Conservation (phyloP, 2,113 vertebrate genomes). For the Phalacrocorax carbo region DNA sequence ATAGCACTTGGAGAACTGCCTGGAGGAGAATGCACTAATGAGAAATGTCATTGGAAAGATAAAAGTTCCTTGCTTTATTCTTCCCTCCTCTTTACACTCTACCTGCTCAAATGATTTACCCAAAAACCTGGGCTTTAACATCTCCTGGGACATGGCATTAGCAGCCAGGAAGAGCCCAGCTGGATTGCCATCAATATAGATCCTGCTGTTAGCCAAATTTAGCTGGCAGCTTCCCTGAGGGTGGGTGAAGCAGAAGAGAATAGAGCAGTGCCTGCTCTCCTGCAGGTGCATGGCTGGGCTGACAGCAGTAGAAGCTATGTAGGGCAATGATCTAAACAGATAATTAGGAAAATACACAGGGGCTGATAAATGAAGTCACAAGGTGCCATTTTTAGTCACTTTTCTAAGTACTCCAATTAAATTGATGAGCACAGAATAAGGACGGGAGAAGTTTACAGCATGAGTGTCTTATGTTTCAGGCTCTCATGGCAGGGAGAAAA, state of each 20-base stretch:
- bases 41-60: neutral
- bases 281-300: constrained; percentile 32
- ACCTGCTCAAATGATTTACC: neutral
- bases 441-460: neutral
- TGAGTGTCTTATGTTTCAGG: neutral
- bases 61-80: neutral
- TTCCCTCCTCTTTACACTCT: neutral
- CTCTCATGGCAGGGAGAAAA: neutral
- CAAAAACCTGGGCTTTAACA: neutral
- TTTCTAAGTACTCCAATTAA: constrained; percentile 42
- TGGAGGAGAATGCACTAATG: neutral
- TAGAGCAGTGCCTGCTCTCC: neutral
- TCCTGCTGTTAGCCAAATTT: constrained; percentile 15
- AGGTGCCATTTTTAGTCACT: constrained; percentile 45
- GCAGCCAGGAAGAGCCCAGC: constrained; percentile 8
- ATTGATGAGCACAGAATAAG: neutral
- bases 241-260: neutral
- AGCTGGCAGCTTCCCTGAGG: neutral
- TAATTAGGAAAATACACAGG: constrained; percentile 48
- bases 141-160: neutral
- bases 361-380: constrained; percentile 31
- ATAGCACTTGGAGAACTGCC: neutral
- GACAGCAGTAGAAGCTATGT: constrained; percentile 18
- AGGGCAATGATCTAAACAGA: constrained; percentile 43
- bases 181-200: constrained; percentile 25